phyloP scores from a whole-genome alignment of 2,888 invertebrate species.

The Didymodactylos carnosus region DNA sequence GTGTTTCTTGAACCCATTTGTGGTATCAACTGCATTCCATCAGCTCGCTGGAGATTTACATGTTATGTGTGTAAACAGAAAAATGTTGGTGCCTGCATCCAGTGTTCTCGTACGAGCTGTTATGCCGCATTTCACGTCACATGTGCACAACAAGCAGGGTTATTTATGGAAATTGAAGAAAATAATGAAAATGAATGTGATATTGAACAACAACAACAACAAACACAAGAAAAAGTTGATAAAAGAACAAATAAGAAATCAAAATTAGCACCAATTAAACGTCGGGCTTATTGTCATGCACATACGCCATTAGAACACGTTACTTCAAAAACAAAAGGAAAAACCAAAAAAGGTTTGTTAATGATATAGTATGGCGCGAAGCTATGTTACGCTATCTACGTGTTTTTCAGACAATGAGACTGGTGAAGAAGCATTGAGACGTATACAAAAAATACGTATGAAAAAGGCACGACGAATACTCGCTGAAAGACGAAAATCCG shows the following conservation, averaged over 20 bases:
- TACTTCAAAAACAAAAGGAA: conserved; percentile 21
- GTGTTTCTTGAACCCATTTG: conserved; percentile 91
- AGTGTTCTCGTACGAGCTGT: conserved; percentile 85
- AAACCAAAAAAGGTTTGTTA: conserved; percentile 5
- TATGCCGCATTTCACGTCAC: conserved; percentile 97
- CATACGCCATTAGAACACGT: conserved; percentile 53
- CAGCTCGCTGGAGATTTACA: conserved; percentile 80
- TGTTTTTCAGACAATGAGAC: not conserved
- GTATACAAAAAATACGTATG: conserved; percentile 42
- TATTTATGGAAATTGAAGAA: conserved; percentile 14
- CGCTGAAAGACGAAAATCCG: conserved; percentile 67
- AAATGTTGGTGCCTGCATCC: conserved; percentile 76
- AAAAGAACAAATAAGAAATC: conserved; percentile 29
- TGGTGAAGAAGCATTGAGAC: conserved; percentile 5
- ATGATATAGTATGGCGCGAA: not conserved
- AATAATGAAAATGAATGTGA: not conserved
- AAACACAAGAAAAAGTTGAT: conserved; percentile 53
- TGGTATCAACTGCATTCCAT: conserved; percentile 80
- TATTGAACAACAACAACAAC: conserved; percentile 46
- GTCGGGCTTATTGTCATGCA: conserved; percentile 82
- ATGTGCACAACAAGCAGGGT: conserved; percentile 53
- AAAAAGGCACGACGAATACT: conserved; percentile 64
- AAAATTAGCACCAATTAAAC: conserved; percentile 47
- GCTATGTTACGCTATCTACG: not conserved
- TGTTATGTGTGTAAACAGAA: conserved; percentile 69